Percentiles rank a stretch among this genome's conserved stretches.
Conservation (phyloP, 1,140 invertebrate species). For the Pseudomyrmex dendroicus region DNA sequence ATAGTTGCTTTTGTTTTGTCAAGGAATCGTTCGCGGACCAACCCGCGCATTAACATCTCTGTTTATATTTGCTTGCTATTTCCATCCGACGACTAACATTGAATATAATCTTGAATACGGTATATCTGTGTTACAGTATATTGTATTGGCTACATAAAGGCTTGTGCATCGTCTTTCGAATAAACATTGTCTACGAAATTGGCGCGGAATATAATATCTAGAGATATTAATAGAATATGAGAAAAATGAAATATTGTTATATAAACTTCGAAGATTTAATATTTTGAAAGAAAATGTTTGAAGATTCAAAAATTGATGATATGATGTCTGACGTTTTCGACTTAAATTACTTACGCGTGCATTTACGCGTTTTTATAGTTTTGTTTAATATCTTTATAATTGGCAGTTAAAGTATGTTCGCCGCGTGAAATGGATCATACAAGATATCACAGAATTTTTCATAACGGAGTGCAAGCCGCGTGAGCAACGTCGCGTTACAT, state of each 20-base stretch:
- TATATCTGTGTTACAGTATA: not conserved
- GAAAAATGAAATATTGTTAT: not conserved
- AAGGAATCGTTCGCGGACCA: conserved; percentile 8
- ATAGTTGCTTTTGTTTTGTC: conserved; percentile 29
- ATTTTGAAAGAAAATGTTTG: not conserved
- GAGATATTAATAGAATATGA: not conserved
- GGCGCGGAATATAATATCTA: not conserved
- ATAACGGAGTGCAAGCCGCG: not conserved
- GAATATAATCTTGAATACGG: conserved; percentile 32
- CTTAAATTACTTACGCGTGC: not conserved
- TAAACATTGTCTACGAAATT: not conserved
- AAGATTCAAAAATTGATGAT: not conserved
- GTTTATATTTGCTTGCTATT: conserved; percentile 31
- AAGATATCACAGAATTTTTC: conserved; percentile 29
- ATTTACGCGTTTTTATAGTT: not conserved
- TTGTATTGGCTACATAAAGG: conserved; percentile 10
- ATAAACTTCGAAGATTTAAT: not conserved
- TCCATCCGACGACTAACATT: conserved; percentile 18
- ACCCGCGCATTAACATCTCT: conserved; percentile 22
- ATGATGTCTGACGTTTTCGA: not conserved
- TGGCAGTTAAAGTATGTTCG: conserved; percentile 21
- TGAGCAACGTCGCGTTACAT: conserved; percentile 32
- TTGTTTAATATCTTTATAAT: conserved; percentile 4
- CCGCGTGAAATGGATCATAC: not conserved
- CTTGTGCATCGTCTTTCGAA: not conserved